These are phyloP conservation scores for Meandrusa payeni DNA, from an alignment of 2,888 invertebrate species.

Conservation along the genomic window DNA sequence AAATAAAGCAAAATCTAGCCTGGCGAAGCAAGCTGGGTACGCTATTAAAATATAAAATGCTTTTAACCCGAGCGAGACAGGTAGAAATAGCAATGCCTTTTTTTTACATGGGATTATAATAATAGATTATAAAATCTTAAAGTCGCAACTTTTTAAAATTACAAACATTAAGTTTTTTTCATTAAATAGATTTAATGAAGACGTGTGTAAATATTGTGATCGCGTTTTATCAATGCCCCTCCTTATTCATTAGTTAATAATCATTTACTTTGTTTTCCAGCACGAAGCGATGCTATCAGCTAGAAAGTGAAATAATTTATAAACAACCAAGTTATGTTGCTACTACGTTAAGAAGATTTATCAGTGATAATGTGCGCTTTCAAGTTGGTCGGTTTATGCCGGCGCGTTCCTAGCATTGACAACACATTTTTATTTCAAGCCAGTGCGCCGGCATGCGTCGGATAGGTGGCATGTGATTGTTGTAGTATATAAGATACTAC, in stretches of 20 bases:
- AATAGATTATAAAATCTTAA: no score
- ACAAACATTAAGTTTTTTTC: background rate
- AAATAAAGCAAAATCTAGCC: no score
- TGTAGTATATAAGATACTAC: constrained; percentile 31
- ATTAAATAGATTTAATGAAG: constrained; percentile 5
- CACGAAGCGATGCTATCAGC: constrained; percentile 41
- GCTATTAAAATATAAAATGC: no score
- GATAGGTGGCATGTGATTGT: constrained; percentile 33
- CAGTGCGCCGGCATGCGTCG: constrained; percentile 47
- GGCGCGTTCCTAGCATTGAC: constrained; percentile 60
- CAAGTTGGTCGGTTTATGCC: constrained; percentile 65
- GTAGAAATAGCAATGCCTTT: no score
- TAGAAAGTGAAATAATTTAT: constrained; percentile 62
- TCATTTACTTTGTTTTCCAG: constrained; percentile 34
- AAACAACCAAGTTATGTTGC: constrained; percentile 48
- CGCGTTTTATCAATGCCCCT: constrained; percentile 23
- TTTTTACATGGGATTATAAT: no score
- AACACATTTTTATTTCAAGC: constrained; percentile 31
- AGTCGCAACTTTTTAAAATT: no score
- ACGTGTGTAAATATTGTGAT: constrained; percentile 12
- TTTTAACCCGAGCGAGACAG: no score
- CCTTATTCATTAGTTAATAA: constrained; percentile 24
- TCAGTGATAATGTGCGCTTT: constrained; percentile 51
- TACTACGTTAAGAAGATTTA: constrained; percentile 34
- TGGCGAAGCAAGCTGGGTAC: no score